Conservation (phyloP, 2,888 invertebrate genomes). For the Lepetodrilus schrolli region DNA sequence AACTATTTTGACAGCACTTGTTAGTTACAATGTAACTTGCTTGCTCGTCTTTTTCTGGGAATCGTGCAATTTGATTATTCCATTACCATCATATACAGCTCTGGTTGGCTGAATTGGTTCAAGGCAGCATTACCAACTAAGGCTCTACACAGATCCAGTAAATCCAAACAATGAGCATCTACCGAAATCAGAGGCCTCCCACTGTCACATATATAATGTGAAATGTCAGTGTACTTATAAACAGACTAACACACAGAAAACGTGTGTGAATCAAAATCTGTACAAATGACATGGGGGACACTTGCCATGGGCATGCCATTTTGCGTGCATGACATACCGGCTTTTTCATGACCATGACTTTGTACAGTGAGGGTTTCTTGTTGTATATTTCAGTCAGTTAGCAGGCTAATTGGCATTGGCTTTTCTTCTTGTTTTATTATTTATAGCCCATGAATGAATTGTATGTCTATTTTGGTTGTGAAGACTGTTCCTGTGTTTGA, state of each 20-base stretch:
- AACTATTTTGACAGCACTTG: neutral
- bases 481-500: too few species aligned
- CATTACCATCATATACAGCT: neutral
- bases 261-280: too few species aligned
- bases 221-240: neutral
- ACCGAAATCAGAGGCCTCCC: neutral
- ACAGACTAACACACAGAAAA: neutral
- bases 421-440: too few species aligned
- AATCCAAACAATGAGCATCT: neutral
- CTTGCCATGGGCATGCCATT: too few species aligned
- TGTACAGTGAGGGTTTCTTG: too few species aligned
- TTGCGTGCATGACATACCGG: too few species aligned
- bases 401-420: too few species aligned
- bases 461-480: too few species aligned
- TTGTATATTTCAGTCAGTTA: too few species aligned
- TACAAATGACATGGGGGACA: too few species aligned
- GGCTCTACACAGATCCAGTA: neutral
- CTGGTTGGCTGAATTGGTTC: neutral
- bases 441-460: too few species aligned
- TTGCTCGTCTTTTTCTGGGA: neutral
- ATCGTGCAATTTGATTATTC: neutral
- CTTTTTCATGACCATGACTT: too few species aligned
- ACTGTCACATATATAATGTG: neutral
- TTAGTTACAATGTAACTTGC: neutral
- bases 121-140: constrained; percentile 15